A percentile compares a stretch with the other conserved stretches of the same genome.
phyloP scores from a whole-genome alignment of 2,888 invertebrate species.

The Cheiracanthium punctorium region DNA sequence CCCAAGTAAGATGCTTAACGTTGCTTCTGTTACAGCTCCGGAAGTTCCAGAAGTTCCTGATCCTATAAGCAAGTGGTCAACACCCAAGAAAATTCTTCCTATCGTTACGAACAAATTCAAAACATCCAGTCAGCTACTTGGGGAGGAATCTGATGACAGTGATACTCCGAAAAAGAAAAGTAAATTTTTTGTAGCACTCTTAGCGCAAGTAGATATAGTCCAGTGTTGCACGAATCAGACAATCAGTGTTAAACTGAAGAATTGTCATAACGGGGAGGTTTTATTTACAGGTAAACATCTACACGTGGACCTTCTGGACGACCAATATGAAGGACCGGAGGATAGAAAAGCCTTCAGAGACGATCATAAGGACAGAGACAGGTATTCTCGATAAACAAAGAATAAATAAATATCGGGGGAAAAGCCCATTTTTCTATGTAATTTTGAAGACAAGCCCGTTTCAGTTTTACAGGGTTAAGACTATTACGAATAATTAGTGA shows the following conservation, averaged over 20 bases:
- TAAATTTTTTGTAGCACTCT: not conserved
- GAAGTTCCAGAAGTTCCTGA: conserved; percentile 44
- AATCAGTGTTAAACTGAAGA: too few species aligned
- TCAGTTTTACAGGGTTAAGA: too few species aligned
- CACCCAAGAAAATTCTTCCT: conserved; percentile 67
- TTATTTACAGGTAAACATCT: conserved; percentile 28
- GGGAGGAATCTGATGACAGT: conserved; percentile 61
- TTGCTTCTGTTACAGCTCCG: conserved; percentile 9
- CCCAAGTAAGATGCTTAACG: too few species aligned
- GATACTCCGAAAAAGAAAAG: conserved; percentile 55
- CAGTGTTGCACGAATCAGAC: too few species aligned
- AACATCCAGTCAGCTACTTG: conserved; percentile 39
- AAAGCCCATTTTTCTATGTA: too few species aligned
- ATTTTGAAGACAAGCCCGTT: too few species aligned
- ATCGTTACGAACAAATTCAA: conserved; percentile 69
- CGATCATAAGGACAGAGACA: conserved; percentile 27
- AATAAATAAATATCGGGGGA: too few species aligned
- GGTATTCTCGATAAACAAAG: too few species aligned
- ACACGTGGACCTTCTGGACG: conserved; percentile 21
- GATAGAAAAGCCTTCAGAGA: conserved; percentile 53
- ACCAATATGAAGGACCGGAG: conserved; percentile 34
- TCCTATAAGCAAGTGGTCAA: conserved; percentile 65
- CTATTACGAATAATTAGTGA: too few species aligned
- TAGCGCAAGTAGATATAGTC: too few species aligned
- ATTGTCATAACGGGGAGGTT: too few species aligned